Evolutionary conservation across 2,113 vertebrate species (phyloP).

Genomic region (Galbula dea): DNA sequence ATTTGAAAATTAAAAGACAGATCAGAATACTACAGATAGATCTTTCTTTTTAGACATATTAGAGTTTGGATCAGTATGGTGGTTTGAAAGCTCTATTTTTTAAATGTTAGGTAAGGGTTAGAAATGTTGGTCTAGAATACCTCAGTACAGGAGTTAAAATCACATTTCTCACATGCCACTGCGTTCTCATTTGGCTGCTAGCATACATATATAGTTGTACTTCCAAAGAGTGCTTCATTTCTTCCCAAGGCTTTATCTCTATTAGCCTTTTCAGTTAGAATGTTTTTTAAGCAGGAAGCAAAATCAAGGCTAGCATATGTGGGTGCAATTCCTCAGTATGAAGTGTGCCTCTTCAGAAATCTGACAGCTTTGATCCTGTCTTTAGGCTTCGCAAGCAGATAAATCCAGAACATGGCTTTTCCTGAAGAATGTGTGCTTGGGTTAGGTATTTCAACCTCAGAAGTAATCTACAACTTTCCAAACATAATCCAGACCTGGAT

Average conservation of each 20-base stretch:
- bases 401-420: background rate
- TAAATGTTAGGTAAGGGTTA: background rate
- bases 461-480: conserved; percentile 29
- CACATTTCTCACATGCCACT: background rate
- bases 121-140: background rate
- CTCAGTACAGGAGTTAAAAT: background rate
- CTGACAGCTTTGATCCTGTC: background rate
- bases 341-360: background rate
- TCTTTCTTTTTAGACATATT: background rate
- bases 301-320: background rate
- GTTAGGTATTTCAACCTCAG: background rate
- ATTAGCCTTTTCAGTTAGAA: background rate
- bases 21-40: background rate
- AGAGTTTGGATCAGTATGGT: background rate
- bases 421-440: background rate
- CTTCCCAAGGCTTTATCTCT: background rate
- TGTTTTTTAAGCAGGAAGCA: background rate
- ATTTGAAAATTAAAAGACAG: background rate
- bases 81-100: background rate
- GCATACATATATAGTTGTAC: background rate
- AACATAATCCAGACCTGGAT: background rate
- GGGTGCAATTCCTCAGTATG: background rate
- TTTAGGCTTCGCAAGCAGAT: background rate
- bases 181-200: background rate
- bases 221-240: background rate